Evolutionary conservation across 2,113 vertebrate species (phyloP), one percentile per base, ranked within the genome.

Genomic region (Galemys pyrenaicus): DNA sequence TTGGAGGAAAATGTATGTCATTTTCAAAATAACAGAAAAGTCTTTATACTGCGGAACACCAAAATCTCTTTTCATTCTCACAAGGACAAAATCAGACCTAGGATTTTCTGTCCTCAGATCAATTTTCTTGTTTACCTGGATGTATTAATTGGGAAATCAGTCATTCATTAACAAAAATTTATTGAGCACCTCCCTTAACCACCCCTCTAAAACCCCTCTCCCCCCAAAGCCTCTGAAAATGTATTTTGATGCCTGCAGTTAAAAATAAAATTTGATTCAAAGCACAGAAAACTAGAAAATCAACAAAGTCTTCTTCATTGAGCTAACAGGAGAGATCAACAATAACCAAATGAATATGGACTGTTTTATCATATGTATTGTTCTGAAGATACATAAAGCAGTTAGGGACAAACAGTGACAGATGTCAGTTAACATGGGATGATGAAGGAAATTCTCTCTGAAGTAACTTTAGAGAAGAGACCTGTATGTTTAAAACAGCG

Each of bases 61-160:
- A 75, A 93, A 84, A 60, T 91, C 32, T 83, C 68, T 90, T 60
- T 94, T 92, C 12, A 41, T 19, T 68, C 11, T 88, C 78, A 89
- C 13, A 86, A 91, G 6, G 64, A 32, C 39, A 86, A 64, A 84
- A 20, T 4, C 39, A 91, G 94, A 75, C 9, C 58, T 10, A 17
- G 7, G 39, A 65, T 75, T 44, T 89, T 91, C 46, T 13, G 17
- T 70, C n/a, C 37, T 94, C 46, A 20, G 5, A 49, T 81, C 37
- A 77, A 35, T 60, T 32, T 68, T 62, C 51, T 89, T 75, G 2
- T 70, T 91, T 89, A 51, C 26, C 89, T 56, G 60, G 41, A 39
- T 5, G 75, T 64, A 5, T 65, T 91, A 81, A 85, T 35, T 80
- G 28, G 81, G 13, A 95, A 95, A 62, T 65, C 17, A 94, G 32